Evolutionary conservation across 1,140 invertebrate genomes (phyloP).

Genomic region (Psix sp.): DNA sequence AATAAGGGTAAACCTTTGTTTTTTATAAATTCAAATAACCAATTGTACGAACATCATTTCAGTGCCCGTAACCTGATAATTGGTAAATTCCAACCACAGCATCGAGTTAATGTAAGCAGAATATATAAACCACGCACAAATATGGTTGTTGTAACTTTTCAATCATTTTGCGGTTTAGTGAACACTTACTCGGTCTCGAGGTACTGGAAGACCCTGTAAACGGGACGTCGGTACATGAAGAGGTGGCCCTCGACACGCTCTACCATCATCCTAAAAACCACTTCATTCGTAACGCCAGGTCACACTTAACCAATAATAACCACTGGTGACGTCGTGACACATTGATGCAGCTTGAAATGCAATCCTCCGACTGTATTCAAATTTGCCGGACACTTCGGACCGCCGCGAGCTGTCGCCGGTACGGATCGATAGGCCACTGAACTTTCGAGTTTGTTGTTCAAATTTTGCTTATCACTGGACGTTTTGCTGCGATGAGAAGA

Average conservation of each 20-base stretch:
- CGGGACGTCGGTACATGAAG: slow-evolving; percentile 84
- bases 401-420: slow-evolving; percentile 1
- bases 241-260: slow-evolving; percentile 83
- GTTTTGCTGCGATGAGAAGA: slow-evolving; percentile 15
- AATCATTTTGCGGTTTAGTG: too few species aligned
- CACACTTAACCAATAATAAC: slow-evolving; percentile 61
- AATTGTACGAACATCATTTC: too few species aligned
- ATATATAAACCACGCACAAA: slow-evolving; percentile 17
- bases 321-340: slow-evolving; percentile 25
- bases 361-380: slow-evolving; percentile 29
- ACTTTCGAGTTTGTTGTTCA: slow-evolving; percentile 21
- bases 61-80: too few species aligned
- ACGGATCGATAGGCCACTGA: slow-evolving; percentile 43
- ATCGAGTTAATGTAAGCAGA: neutral
- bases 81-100: too few species aligned
- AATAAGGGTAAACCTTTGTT: too few species aligned
- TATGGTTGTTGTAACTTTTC: slow-evolving; percentile 31
- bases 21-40: too few species aligned
- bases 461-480: slow-evolving; percentile 36
- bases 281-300: slow-evolving; percentile 70
- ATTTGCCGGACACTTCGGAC: slow-evolving; percentile 19
- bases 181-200: slow-evolving; percentile 81
- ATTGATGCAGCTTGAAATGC: slow-evolving; percentile 17
- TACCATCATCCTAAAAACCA: slow-evolving; percentile 78
- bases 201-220: slow-evolving; percentile 87